These are phyloP conservation scores for Anthonomus grandis DNA, from an alignment of 1,140 invertebrate genomes.

Conservation along the genomic window DNA sequence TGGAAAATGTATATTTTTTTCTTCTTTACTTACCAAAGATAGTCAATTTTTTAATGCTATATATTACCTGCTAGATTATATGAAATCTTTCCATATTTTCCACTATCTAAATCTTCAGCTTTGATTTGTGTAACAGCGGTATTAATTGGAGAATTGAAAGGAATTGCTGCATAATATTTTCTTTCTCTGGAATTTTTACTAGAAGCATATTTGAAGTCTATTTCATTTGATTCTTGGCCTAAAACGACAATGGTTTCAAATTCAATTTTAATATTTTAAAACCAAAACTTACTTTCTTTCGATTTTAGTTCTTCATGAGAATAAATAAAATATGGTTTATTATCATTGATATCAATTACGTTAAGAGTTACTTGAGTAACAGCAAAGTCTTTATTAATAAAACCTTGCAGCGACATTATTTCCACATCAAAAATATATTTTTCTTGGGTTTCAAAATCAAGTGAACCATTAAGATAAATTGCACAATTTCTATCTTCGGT, in stretches of 20 bases:
- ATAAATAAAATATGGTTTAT: slow-evolving; percentile 76
- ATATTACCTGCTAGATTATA: slow-evolving; percentile 60
- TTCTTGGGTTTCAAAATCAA: slow-evolving; percentile 74
- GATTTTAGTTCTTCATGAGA: slow-evolving; percentile 43
- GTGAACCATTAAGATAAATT: slow-evolving; percentile 61
- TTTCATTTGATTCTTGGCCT: background rate
- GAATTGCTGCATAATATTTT: slow-evolving; percentile 71
- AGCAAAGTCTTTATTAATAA: slow-evolving; percentile 71
- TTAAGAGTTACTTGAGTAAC: slow-evolving; percentile 74
- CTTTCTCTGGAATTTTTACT: slow-evolving; percentile 41
- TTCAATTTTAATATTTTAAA: background rate
- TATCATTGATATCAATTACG: slow-evolving; percentile 84
- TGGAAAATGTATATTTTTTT: background rate
- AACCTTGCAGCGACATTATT: slow-evolving; percentile 70
- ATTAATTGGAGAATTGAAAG: slow-evolving; percentile 65
- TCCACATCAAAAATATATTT: slow-evolving; percentile 73
- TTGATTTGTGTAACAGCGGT: slow-evolving; percentile 72
- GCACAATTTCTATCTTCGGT: slow-evolving; percentile 78
- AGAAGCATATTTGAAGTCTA: background rate
- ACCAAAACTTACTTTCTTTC: background rate
- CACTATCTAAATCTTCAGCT: slow-evolving; percentile 79
- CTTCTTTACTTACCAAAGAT: background rate
- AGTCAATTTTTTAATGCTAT: too few relatives aligned
- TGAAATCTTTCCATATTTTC: slow-evolving; percentile 70
- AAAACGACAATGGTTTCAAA: background rate